Evolutionary conservation across 2,797 vertebrate genomes (phyloP), one percentile per base, ranked within the genome.

Genomic region (Prunella strophiata): DNA sequence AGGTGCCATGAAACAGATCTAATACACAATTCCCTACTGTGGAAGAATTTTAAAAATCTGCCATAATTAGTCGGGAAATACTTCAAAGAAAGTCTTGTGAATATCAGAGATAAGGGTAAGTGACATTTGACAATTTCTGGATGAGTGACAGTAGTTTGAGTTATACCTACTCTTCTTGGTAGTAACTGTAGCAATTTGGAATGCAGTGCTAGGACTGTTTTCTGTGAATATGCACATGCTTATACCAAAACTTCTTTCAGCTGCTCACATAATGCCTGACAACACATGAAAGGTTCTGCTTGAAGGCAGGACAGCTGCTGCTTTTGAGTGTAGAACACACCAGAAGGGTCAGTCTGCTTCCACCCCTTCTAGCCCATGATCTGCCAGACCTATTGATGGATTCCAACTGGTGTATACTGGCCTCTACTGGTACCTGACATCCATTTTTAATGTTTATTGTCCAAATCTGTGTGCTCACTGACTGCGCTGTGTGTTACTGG

Each of bases 341-440:
- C 63, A 55, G 55, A 91, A 89, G 57, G 61, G 57, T 66, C 74
- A 74, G 76, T 47, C 78, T 94, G 51, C 23, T 87, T 92, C 65
- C 72, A 85, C 61, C 72, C 38, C 88, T 62, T 75, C 62, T 54
- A 90, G 8, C 25, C 79, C 20, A 58, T 9, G 15, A 81, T 47
- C 83, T 87, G 58, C 89, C 77, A 91, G 9, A 85, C 70, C 65
- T 83, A 40, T 5, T 19, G 88, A 80, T 68, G 79, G 88, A 88
- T 77, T 94, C 70, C 51, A 93, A 40, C 89, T 88, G 90, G 96
- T 70, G 20, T 66, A 85, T 47, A 87, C 89, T 91, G 94, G 93
- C 97, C 97, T 97, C 96, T 96, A 59, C 13, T 96, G 92, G 95
- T 77, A 96, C 30, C 7, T 5, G 54, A 45, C n/a, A 21, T 50